These are phyloP conservation scores for Reinhardtius hippoglossoides DNA, from an alignment of 2,113 vertebrate species.

Conservation along the genomic window DNA sequence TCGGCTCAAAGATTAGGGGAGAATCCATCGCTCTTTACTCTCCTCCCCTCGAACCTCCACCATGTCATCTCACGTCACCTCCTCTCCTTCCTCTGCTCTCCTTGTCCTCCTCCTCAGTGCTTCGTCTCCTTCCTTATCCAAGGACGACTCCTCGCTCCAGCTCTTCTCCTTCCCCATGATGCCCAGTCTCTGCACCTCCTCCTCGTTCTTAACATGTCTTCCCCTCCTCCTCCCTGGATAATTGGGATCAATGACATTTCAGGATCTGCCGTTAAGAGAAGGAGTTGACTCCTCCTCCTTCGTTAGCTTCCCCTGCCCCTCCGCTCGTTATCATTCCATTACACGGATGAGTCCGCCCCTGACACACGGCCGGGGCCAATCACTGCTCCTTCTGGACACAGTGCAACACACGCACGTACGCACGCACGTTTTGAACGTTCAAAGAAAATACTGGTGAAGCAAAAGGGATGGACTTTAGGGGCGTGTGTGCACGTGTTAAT, in stretches of 20 bases:
- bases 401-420: neutral
- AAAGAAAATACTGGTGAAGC: too few species aligned
- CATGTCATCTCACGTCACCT: neutral
- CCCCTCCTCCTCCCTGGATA: neutral
- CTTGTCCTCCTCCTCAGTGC: neutral
- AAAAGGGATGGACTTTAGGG: too few species aligned
- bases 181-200: too few species aligned
- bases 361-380: neutral
- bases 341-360: constrained; percentile 46
- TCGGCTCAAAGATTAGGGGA: too few species aligned
- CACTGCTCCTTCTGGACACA: too few species aligned
- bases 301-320: constrained; percentile 18
- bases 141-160: neutral
- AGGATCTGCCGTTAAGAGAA: neutral
- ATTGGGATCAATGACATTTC: neutral
- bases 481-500: too few species aligned
- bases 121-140: too few species aligned
- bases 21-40: too few species aligned
- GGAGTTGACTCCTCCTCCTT: constrained; percentile 20
- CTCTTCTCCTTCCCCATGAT: neutral
- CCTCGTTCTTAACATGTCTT: too few species aligned
- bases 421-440: neutral
- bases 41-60: neutral
- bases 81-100: neutral
- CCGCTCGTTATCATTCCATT: constrained; percentile 55